A percentile compares a stretch with the other conserved stretches of the same genome.
These are phyloP conservation scores for Malacosoma neustria DNA, from an alignment of 2,888 invertebrate genomes.

Conservation along the genomic window DNA sequence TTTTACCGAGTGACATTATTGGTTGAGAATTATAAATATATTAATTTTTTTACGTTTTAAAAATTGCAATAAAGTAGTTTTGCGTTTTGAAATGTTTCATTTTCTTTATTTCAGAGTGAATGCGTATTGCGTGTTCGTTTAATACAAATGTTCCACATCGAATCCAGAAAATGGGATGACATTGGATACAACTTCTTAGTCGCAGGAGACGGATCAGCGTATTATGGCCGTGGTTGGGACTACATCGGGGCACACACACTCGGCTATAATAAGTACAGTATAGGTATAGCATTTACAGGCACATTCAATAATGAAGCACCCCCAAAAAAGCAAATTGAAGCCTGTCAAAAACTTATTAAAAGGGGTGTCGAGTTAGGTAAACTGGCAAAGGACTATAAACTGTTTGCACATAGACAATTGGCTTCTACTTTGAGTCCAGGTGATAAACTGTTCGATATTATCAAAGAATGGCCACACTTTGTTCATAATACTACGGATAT, in stretches of 20 bases:
- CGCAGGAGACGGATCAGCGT: constrained; percentile 85
- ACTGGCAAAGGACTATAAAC: constrained; percentile 76
- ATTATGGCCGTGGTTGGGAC: constrained; percentile 85
- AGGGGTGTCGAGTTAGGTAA: constrained; percentile 77
- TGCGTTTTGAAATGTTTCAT: constrained; percentile 1
- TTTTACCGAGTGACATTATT: too few species aligned
- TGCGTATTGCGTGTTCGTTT: constrained; percentile 76
- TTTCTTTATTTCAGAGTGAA: constrained; percentile 54
- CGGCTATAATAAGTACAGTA: constrained; percentile 78
- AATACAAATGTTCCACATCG: constrained; percentile 82
- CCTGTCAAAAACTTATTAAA: constrained; percentile 76
- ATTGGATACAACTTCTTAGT: constrained; percentile 87
- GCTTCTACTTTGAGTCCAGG: constrained; percentile 82
- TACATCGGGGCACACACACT: constrained; percentile 81
- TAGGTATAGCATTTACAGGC: constrained; percentile 83
- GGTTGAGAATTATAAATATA: too few species aligned
- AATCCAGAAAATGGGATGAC: constrained; percentile 76
- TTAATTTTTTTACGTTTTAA: not conserved
- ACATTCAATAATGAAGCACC: constrained; percentile 75
- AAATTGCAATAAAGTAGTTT: not conserved
- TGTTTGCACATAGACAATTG: constrained; percentile 81
- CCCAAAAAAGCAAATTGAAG: constrained; percentile 71
- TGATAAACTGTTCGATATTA: constrained; percentile 74
- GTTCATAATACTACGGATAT: constrained; percentile 38
- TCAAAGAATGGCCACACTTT: constrained; percentile 82